Evolutionary conservation across 23 tunicate species (phyloP).

Genomic region (Styela plicata): DNA sequence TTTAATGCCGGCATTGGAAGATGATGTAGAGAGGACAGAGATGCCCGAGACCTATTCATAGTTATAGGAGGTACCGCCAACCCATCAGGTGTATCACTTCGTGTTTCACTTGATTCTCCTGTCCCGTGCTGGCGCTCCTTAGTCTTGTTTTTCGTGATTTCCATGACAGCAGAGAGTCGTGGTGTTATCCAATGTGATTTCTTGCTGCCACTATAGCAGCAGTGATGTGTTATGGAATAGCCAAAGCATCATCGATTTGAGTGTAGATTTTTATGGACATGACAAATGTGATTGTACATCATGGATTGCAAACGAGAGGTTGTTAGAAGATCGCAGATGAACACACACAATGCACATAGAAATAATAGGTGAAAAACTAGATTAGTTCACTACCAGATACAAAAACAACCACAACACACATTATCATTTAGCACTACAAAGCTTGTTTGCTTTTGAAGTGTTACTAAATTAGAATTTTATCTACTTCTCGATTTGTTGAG

Average conservation of each 20-base stretch:
- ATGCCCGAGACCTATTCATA: constrained; percentile 33
- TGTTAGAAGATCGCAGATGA: constrained; percentile 7
- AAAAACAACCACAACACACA: background rate
- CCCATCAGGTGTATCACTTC: constrained; percentile 13
- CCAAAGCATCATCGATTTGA: background rate
- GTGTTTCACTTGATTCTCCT: background rate
- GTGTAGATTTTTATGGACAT: background rate
- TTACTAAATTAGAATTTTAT: too few species aligned
- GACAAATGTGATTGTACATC: background rate
- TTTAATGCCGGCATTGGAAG: constrained; percentile 78
- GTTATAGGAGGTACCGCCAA: background rate
- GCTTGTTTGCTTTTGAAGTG: too few species aligned
- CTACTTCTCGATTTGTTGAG: too few species aligned
- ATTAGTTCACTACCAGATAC: background rate
- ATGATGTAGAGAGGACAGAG: constrained; percentile 81
- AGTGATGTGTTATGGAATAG: background rate
- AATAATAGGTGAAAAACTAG: background rate
- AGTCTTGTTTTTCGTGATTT: constrained; percentile 29
- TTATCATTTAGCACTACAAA: too few species aligned
- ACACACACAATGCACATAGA: constrained; percentile 27
- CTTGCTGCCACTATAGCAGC: constrained; percentile 9
- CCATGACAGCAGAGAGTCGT: constrained; percentile 39
- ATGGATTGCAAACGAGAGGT: background rate
- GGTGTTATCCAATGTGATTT: constrained; percentile 62
- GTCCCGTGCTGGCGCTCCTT: constrained; percentile 1